A percentile compares a stretch with the other conserved stretches of the same genome.
These are phyloP conservation scores for Candidula unifasciata DNA, from an alignment of 2,888 invertebrate species.

Conservation along the genomic window DNA sequence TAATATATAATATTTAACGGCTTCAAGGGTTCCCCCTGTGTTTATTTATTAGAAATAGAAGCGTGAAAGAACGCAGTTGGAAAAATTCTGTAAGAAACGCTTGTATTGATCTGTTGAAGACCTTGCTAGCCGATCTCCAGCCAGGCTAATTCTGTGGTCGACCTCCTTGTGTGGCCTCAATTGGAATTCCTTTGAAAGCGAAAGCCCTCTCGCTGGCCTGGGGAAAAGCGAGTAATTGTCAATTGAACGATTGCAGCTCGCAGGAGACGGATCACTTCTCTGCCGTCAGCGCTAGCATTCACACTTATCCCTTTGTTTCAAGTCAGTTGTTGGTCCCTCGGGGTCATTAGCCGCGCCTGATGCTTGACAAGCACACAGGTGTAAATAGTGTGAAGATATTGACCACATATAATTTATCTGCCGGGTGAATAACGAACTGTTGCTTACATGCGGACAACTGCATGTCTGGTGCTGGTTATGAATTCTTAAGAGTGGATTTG, in stretches of 20 bases:
- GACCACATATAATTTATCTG: neutral
- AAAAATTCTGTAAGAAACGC: neutral
- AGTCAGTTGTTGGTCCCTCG: neutral
- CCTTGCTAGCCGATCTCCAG: neutral
- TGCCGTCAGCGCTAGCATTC: neutral
- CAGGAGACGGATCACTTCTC: neutral
- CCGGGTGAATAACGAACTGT: neutral
- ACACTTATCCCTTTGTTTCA: neutral
- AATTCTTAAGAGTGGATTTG: too few species aligned
- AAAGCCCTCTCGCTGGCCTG: neutral
- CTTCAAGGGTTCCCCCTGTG: too few species aligned
- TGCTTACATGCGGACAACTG: too few species aligned
- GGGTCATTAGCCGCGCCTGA: neutral
- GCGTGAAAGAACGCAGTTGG: neutral
- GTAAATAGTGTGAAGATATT: neutral
- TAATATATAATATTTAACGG: too few species aligned
- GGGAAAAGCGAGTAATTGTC: conserved; percentile 15
- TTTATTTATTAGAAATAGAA: too few species aligned
- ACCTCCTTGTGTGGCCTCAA: neutral
- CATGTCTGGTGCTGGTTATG: too few species aligned
- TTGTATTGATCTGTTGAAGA: conserved; percentile 14
- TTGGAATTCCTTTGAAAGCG: conserved; percentile 27
- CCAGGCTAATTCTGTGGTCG: conserved; percentile 6
- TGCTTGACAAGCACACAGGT: neutral
- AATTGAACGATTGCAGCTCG: neutral